Conservation (phyloP, 2,113 vertebrate genomes). For the Pseudolaguvia tuberculata region DNA sequence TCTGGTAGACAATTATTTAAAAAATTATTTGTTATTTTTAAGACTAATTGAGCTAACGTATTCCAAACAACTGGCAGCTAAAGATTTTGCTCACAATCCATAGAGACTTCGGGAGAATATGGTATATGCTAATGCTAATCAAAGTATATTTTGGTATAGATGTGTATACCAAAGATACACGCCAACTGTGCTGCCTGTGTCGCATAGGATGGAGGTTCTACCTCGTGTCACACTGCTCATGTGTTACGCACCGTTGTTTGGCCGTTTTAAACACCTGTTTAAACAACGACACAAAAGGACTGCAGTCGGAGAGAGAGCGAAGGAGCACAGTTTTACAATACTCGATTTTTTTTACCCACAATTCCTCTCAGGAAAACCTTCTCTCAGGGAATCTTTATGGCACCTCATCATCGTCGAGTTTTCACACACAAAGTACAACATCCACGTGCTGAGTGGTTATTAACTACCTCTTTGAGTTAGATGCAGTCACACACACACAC, state of each 20-base stretch:
- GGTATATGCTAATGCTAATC: slow-evolving; percentile 56
- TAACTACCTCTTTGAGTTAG: slow-evolving; percentile 94
- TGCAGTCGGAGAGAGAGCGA: slow-evolving; percentile 47
- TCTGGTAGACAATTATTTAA: neutral
- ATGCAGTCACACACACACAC: slow-evolving; percentile 67
- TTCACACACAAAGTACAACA: slow-evolving; percentile 70
- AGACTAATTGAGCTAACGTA: neutral
- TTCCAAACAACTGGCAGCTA: neutral
- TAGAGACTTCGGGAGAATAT: neutral
- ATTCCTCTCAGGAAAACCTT: slow-evolving; percentile 96
- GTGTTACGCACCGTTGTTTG: no score
- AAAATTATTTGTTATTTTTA: neutral
- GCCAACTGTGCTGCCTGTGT: slow-evolving; percentile 77
- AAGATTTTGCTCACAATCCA: neutral
- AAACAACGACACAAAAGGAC: slow-evolving; percentile 51
- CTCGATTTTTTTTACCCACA: slow-evolving; percentile 61
- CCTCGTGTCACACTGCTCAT: slow-evolving; percentile 55
- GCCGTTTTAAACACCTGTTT: no score
- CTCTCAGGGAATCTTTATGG: slow-evolving; percentile 89
- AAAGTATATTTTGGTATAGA: slow-evolving; percentile 71
- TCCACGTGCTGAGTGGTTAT: slow-evolving; percentile 83
- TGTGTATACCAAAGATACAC: slow-evolving; percentile 90
- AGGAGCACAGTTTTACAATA: slow-evolving; percentile 45
- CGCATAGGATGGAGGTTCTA: slow-evolving; percentile 65
- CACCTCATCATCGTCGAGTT: slow-evolving; percentile 66